Conservation (phyloP, 2,113 vertebrate genomes). For the Sander lucioperca region DNA sequence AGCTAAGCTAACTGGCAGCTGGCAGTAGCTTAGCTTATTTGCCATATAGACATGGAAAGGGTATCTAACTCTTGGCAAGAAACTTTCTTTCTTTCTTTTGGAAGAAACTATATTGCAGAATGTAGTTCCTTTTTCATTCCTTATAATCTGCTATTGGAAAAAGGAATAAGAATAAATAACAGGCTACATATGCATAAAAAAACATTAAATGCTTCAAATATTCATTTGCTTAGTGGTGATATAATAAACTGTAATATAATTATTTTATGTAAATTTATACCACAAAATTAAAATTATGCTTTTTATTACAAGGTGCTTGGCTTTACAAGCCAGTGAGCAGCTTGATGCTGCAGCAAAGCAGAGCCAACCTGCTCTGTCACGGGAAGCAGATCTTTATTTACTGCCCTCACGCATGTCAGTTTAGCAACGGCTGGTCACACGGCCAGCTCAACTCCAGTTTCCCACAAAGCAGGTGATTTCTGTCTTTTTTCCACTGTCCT, state of each 20-base stretch:
- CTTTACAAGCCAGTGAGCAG: background rate
- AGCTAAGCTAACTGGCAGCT: background rate
- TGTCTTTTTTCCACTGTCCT: background rate
- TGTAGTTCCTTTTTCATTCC: background rate
- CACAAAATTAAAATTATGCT: background rate
- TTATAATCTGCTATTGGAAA: background rate
- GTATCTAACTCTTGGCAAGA: background rate
- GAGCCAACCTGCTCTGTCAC: constrained; percentile 54
- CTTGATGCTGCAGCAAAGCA: constrained; percentile 29
- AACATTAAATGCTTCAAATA: background rate
- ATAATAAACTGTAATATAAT: background rate
- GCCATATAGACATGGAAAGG: background rate
- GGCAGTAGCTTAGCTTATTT: background rate
- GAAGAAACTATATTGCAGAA: no score
- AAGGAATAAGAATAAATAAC: background rate
- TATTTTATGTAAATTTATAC: background rate
- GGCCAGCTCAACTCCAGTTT: constrained; percentile 51
- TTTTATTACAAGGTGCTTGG: background rate
- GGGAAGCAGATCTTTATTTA: constrained; percentile 69
- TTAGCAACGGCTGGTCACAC: constrained; percentile 36
- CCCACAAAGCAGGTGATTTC: constrained; percentile 48
- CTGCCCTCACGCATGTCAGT: constrained; percentile 36
- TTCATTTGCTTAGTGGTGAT: background rate
- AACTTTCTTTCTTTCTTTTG: no score
- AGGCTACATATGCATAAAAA: background rate